These are phyloP conservation scores for Proisotoma minuta DNA, from an alignment of 2,888 invertebrate species.

Conservation along the genomic window DNA sequence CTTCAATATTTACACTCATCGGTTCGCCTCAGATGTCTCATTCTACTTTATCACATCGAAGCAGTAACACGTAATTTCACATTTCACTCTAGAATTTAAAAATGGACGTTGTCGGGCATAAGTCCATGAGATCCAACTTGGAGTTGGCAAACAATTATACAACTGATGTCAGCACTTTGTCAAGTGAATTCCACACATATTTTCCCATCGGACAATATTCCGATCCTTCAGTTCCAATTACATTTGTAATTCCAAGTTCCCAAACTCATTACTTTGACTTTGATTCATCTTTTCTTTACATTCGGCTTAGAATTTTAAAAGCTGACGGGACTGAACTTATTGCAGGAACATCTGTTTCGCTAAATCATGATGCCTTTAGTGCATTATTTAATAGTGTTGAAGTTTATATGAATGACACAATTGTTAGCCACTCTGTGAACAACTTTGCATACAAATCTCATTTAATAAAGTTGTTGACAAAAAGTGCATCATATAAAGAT, in stretches of 20 bases:
- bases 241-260: background rate
- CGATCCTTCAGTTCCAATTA: background rate
- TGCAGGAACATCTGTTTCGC: background rate
- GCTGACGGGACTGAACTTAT: background rate
- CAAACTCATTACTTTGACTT: background rate
- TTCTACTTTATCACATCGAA: too few relatives aligned
- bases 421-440: background rate
- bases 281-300: background rate
- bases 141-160: background rate
- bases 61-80: too few relatives aligned
- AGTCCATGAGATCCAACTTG: background rate
- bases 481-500: background rate
- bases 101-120: too few relatives aligned
- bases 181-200: background rate
- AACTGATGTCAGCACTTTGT: background rate
- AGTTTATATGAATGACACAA: background rate
- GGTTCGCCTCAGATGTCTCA: too few relatives aligned
- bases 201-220: background rate
- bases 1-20: too few relatives aligned
- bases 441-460: background rate
- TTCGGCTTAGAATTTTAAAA: background rate
- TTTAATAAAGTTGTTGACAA: background rate
- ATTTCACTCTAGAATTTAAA: too few relatives aligned
- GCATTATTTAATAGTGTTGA: background rate
- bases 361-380: background rate